Percentiles rank a stretch among this genome's conserved stretches.
These are phyloP conservation scores for Novumbra hubbsi DNA, from an alignment of 2,797 vertebrate genomes.

Conservation along the genomic window DNA sequence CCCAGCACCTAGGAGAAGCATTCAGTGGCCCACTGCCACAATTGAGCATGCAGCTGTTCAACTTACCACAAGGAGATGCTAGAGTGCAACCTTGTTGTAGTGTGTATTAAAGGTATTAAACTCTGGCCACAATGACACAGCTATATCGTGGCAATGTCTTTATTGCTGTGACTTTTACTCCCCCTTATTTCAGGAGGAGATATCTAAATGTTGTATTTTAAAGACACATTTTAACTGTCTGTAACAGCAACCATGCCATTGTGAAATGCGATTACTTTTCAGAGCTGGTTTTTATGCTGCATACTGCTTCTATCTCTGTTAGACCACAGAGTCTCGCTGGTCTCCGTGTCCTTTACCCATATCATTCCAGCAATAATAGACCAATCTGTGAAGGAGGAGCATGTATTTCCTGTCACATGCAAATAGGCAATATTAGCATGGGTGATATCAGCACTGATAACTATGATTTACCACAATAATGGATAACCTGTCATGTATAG, in stretches of 20 bases:
- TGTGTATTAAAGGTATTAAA: too few relatives aligned
- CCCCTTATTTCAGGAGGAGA: background rate
- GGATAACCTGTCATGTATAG: background rate
- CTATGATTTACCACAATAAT: background rate
- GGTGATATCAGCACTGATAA: too few relatives aligned
- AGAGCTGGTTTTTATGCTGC: background rate
- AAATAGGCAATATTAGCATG: too few relatives aligned
- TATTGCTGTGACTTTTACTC: too few relatives aligned
- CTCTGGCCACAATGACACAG: too few relatives aligned
- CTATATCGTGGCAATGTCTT: too few relatives aligned
- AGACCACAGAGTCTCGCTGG: background rate
- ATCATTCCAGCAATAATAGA: background rate
- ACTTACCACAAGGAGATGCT: too few relatives aligned
- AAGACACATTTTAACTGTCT: constrained; percentile 2
- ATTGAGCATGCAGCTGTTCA: too few relatives aligned
- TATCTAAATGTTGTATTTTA: constrained; percentile 8
- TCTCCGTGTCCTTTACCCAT: background rate
- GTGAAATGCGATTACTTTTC: background rate
- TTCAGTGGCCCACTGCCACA: too few relatives aligned
- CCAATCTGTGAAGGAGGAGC: background rate
- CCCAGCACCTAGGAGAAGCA: too few relatives aligned
- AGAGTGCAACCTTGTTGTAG: too few relatives aligned
- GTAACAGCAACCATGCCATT: background rate
- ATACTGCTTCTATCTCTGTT: background rate
- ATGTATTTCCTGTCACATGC: background rate